Conservation (phyloP, 2,888 invertebrate genomes). For the Amphipyra tragopoginis region DNA sequence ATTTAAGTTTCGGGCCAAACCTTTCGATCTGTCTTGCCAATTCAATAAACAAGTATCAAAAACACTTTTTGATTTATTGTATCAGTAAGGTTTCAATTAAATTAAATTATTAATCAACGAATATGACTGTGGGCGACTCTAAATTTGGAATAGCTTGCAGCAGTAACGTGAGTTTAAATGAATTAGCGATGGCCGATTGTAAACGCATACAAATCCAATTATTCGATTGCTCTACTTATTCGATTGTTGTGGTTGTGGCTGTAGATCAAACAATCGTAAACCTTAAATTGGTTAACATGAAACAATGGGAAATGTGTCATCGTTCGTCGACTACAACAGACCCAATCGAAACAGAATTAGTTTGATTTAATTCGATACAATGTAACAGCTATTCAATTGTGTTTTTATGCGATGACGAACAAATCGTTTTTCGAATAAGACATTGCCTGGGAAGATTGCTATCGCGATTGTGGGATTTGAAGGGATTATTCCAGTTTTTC, state of each 20-base stretch:
- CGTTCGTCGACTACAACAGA: conserved; percentile 1
- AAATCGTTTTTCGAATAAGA: neutral
- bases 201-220: conserved; percentile 38
- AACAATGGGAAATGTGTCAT: conserved; percentile 26
- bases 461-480: neutral
- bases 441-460: neutral
- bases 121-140: conserved; percentile 38
- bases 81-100: conserved; percentile 42
- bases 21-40: conserved; percentile 25
- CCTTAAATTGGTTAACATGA: conserved; percentile 1
- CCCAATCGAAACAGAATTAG: neutral
- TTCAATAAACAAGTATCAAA: conserved; percentile 46
- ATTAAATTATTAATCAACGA: conserved; percentile 49
- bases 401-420: conserved; percentile 8
- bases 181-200: conserved; percentile 32
- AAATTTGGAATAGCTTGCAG: conserved; percentile 53
- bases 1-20: conserved; percentile 26
- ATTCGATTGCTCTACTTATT: conserved; percentile 41
- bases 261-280: conserved; percentile 31
- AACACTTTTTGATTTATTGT: conserved; percentile 47
- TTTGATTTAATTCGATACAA: conserved; percentile 20
- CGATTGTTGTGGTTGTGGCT: conserved; percentile 26
- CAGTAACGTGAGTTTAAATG: conserved; percentile 33
- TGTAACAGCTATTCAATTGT: conserved; percentile 23
- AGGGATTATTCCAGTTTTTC: neutral